These are phyloP conservation scores for Petrophora chlorosata DNA, from an alignment of 2,888 invertebrate species.

Conservation along the genomic window DNA sequence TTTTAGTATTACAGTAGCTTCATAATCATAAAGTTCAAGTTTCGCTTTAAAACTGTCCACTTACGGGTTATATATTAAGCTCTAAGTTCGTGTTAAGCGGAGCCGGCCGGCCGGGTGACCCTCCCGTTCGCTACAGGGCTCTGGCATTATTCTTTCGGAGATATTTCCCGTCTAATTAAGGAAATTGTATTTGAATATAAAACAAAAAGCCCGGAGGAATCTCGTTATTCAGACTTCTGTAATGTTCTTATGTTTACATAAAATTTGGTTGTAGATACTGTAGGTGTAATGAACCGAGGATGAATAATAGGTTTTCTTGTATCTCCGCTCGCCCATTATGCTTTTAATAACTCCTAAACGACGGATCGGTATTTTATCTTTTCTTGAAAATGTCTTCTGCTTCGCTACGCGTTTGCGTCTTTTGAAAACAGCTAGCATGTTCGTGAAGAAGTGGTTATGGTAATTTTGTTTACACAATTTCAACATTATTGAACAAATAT, in stretches of 20 bases:
- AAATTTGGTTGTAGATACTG: conserved; percentile 36
- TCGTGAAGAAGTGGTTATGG: background rate
- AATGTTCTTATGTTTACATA: conserved; percentile 53
- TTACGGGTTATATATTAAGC: conserved; percentile 47
- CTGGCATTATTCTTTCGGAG: conserved; percentile 63
- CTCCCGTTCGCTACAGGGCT: conserved; percentile 23
- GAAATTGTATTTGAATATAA: conserved; percentile 69
- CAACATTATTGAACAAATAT: no score
- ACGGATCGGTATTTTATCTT: conserved; percentile 22
- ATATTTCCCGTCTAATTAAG: conserved; percentile 68
- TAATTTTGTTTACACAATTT: no score
- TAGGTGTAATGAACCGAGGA: conserved; percentile 36
- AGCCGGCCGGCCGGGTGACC: conserved; percentile 32
- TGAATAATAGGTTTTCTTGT: conserved; percentile 37
- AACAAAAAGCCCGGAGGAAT: conserved; percentile 53
- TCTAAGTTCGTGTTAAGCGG: conserved; percentile 38
- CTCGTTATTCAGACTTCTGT: conserved; percentile 53
- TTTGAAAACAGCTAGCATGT: conserved; percentile 3
- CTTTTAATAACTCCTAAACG: conserved; percentile 33
- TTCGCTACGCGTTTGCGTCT: no score
- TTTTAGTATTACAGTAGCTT: conserved; percentile 27
- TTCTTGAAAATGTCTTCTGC: no score
- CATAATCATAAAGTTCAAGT: conserved; percentile 38
- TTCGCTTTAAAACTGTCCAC: conserved; percentile 39
- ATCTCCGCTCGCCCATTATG: conserved; percentile 30